Evolutionary conservation across 2,113 vertebrate genomes (phyloP).

Genomic region (Sinocyclocheilus anshuiensis): DNA sequence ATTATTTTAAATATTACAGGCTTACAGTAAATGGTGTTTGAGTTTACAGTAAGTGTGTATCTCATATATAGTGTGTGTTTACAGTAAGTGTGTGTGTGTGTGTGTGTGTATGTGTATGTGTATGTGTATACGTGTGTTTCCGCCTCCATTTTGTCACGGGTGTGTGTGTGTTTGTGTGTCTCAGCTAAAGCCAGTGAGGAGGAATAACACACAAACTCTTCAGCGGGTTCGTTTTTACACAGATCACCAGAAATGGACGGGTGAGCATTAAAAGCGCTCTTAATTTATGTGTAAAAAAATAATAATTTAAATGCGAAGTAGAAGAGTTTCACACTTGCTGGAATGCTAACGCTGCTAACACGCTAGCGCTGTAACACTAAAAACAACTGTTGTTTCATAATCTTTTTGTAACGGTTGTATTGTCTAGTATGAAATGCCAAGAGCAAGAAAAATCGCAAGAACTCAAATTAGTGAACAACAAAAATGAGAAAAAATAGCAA

Average conservation of each 20-base stretch:
- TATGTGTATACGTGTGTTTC: conserved; percentile 56
- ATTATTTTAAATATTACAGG: neutral
- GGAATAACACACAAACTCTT: conserved; percentile 61
- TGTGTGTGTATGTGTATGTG: neutral
- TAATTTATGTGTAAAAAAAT: neutral
- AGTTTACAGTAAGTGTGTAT: neutral
- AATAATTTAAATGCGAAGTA: neutral
- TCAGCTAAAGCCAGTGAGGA: conserved; percentile 67
- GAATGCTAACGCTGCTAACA: conserved; percentile 23
- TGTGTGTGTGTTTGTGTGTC: conserved; percentile 37
- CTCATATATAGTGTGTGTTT: neutral
- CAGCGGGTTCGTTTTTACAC: conserved; percentile 62
- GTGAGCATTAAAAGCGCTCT: conserved; percentile 65
- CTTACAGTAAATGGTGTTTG: neutral
- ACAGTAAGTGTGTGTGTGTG: conserved; percentile 35
- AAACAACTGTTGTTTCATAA: neutral
- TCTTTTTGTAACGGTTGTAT: neutral
- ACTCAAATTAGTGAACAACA: neutral
- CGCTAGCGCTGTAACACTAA: neutral
- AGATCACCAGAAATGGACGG: conserved; percentile 81
- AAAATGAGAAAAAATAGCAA: neutral
- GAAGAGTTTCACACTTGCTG: neutral
- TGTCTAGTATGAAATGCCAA: neutral
- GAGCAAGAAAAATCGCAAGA: neutral
- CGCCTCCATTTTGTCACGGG: conserved; percentile 84